Evolutionary conservation across 2,888 invertebrate genomes (phyloP), one percentile per base, ranked within the genome.

Genomic region (Automeris io): DNA sequence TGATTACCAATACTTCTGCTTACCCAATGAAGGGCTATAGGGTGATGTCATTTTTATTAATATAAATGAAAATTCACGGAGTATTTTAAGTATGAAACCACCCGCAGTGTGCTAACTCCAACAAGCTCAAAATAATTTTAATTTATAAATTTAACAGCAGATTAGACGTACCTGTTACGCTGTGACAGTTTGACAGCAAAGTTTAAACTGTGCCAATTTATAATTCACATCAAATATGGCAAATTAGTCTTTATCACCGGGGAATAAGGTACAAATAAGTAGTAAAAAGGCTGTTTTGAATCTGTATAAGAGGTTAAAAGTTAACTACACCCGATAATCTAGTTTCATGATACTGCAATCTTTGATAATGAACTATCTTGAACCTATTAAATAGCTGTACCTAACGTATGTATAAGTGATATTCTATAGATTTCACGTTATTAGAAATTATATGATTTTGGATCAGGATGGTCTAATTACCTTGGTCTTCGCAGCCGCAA

Each of bases 221-320:
- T 26, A 2, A 21, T 8, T 12, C 11, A 5, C 6, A 2, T 12
- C 2, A 22, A 5, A 11, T 11, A 3, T 5, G 11, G 11, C 5
- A 29, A 22, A 23, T 3, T 8, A 5, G 34, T 16, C 29, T 13
- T 21, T 39, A 29, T 35, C 6, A 2, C 12, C 1, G 8, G 9
- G 12, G 0, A 8, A n/a, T 34, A 26, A 26, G 11, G 29, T 9
- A 16, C 16, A 7, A 3, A 19, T 12, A 3, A 2, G 8, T 5
- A 3, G 29, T 11, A 22, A 34, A 8, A 5, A 3, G 35, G 40
- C 31, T 8, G 41, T 40, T n/a, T 33, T 31, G 8, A 22, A 29
- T 12, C 26, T 39, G 41, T 35, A 41, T 35, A 29, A 25, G 38
- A 46, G 48, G 49, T 49, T 49, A 49, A 43, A 44, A 41, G 49